These are phyloP conservation scores for Pangasius djambal DNA, from an alignment of 2,797 vertebrate species.

Conservation along the genomic window DNA sequence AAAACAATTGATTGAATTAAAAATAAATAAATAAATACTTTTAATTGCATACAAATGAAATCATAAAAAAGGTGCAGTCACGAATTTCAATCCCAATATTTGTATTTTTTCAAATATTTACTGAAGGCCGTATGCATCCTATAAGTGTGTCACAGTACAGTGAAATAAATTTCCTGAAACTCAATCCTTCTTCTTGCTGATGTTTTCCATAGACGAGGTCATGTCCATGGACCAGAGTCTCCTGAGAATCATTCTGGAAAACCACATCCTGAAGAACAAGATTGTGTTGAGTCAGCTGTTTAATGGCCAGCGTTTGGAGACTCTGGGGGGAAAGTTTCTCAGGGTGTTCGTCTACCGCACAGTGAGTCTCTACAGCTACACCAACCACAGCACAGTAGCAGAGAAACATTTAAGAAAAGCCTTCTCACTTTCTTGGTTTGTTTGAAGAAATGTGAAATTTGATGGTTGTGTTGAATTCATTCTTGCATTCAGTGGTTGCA, in stretches of 20 bases:
- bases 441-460: background rate
- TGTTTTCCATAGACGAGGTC: slow-evolving; percentile 79
- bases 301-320: slow-evolving; percentile 92
- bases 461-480: background rate
- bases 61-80: background rate
- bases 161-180: background rate
- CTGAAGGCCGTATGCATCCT: background rate
- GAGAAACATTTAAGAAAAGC: background rate
- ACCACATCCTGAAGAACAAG: slow-evolving; percentile 91
- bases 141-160: background rate
- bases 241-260: slow-evolving; percentile 88
- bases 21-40: background rate
- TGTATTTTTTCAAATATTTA: background rate
- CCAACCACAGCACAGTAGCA: background rate
- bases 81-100: background rate
- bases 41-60: background rate
- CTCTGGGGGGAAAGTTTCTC: slow-evolving; percentile 87
- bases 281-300: slow-evolving; percentile 87
- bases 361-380: slow-evolving; percentile 73
- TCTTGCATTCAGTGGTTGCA: background rate
- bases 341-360: slow-evolving; percentile 97
- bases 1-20: background rate
- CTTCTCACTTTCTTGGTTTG: background rate
- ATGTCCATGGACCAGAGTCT: slow-evolving; percentile 86
- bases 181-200: background rate